Conservation (phyloP, 2,113 vertebrate genomes). For the Meles meles region DNA sequence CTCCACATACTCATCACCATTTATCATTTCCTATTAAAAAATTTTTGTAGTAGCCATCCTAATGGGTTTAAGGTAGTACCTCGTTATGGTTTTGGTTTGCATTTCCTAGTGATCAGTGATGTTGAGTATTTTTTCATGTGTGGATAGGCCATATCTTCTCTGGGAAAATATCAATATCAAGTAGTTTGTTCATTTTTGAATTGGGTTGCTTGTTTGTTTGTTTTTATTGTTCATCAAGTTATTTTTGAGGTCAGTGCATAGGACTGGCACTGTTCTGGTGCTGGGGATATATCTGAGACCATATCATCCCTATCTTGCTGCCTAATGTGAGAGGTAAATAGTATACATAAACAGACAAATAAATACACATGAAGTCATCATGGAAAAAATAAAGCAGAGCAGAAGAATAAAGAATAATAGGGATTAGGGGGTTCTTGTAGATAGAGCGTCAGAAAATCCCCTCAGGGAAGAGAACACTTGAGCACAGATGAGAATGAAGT, state of each 20-base stretch:
- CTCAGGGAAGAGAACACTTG: background rate
- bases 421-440: background rate
- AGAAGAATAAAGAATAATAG: background rate
- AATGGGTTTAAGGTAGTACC: background rate
- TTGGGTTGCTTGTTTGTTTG: background rate
- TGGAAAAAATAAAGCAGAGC: background rate
- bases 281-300: background rate
- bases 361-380: background rate
- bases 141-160: background rate
- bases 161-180: background rate
- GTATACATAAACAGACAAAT: background rate
- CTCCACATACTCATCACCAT: background rate
- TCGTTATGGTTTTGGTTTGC: background rate
- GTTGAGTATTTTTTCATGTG: background rate
- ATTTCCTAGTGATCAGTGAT: background rate
- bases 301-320: background rate
- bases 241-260: background rate
- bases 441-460: background rate
- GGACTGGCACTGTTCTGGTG: background rate
- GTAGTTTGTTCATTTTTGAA: background rate
- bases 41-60: background rate
- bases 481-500: background rate
- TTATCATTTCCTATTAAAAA: background rate
- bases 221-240: background rate
- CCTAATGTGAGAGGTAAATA: background rate